Evolutionary conservation across 2,113 vertebrate species (phyloP).

Genomic region (Varanus komodoensis): DNA sequence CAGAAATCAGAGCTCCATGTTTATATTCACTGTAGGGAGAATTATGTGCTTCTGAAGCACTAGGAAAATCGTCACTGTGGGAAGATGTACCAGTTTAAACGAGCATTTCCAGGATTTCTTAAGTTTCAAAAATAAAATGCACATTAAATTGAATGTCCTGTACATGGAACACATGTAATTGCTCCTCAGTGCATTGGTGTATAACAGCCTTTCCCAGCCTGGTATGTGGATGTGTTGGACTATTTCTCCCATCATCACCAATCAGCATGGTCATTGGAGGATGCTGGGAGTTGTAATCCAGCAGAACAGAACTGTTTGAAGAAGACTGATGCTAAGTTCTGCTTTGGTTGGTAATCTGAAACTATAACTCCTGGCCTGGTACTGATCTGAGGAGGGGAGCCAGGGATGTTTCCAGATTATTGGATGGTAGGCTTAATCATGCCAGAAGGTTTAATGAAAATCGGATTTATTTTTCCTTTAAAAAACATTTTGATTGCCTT

Average conservation of each 20-base stretch:
- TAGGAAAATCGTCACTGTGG: too few relatives aligned
- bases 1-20: background rate
- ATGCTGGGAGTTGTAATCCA: background rate
- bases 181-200: background rate
- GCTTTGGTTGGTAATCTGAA: background rate
- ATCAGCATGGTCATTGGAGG: background rate
- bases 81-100: background rate
- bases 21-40: background rate
- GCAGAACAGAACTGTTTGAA: background rate
- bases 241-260: background rate
- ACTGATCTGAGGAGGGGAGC: background rate
- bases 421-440: background rate
- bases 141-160: background rate
- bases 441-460: slow-evolving; percentile 17
- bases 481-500: slow-evolving; percentile 22
- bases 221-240: background rate
- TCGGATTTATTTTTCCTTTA: slow-evolving; percentile 10
- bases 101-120: background rate
- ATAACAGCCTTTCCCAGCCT: background rate
- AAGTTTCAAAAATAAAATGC: background rate
- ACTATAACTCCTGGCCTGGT: background rate
- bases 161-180: background rate
- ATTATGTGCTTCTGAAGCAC: background rate
- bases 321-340: background rate
- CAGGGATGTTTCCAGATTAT: background rate